These are phyloP conservation scores for Ceryle rudis DNA, from an alignment of 2,797 vertebrate species.

Conservation along the genomic window DNA sequence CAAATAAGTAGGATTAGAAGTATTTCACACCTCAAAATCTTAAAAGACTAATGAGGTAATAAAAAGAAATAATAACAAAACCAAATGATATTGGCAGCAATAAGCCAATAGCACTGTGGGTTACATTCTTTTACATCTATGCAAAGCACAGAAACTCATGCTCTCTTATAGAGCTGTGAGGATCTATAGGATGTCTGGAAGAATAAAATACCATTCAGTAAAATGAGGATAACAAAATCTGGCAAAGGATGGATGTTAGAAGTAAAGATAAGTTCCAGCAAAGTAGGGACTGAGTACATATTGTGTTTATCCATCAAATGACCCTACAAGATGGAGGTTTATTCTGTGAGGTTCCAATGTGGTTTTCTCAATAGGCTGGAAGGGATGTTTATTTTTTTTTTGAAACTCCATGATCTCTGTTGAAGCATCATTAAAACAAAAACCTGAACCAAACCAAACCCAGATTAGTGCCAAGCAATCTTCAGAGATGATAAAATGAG, in stretches of 20 bases:
- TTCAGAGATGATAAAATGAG: conserved; percentile 33
- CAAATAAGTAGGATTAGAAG: background rate
- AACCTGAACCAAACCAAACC: conserved; percentile 7
- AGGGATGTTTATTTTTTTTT: conserved; percentile 33
- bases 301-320: conserved; percentile 5
- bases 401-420: background rate
- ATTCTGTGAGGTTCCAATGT: background rate
- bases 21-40: background rate
- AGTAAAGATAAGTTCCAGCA: background rate
- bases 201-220: background rate
- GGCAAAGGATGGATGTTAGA: background rate
- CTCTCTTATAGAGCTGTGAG: background rate
- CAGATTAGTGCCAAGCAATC: conserved; percentile 41
- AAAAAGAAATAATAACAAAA: background rate
- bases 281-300: background rate
- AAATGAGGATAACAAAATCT: conserved; percentile 3
- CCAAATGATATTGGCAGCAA: background rate
- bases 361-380: background rate
- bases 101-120: background rate
- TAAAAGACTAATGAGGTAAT: background rate
- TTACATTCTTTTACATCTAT: background rate
- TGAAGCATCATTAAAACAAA: conserved; percentile 45
- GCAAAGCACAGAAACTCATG: background rate
- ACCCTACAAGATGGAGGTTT: conserved; percentile 2
- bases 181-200: background rate